Conservation (phyloP, 2,888 invertebrate genomes). For the Lasioglossum zephyrum region DNA sequence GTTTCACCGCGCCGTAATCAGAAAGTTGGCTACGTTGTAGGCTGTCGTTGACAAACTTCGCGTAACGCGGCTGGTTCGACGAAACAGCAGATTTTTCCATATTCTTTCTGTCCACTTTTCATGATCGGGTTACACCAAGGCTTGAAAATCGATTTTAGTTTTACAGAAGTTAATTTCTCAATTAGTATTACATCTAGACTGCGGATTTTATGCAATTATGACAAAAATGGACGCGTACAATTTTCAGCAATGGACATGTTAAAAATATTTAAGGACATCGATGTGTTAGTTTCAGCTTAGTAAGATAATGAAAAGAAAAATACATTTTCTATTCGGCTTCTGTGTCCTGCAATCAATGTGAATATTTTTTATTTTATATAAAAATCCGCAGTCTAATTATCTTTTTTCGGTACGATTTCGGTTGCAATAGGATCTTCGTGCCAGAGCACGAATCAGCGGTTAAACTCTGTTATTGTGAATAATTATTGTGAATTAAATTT, state of each 20-base stretch:
- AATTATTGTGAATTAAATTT: neutral
- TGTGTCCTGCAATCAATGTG: too few relatives aligned
- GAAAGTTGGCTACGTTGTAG: neutral
- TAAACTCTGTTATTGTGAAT: neutral
- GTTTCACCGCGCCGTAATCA: neutral
- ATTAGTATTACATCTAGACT: neutral
- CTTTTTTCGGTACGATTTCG: neutral
- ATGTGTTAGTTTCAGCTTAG: too few relatives aligned
- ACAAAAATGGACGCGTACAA: too few relatives aligned
- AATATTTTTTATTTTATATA: too few relatives aligned
- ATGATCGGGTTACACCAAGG: neutral
- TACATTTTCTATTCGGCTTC: too few relatives aligned
- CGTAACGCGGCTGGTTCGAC: neutral
- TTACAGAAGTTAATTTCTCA: neutral
- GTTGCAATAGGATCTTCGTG: neutral
- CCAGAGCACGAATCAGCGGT: neutral
- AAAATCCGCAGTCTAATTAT: neutral
- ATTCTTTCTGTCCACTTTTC: constrained; percentile 12
- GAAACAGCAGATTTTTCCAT: neutral
- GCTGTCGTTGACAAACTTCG: neutral
- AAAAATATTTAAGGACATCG: too few relatives aligned
- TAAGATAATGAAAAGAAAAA: too few relatives aligned
- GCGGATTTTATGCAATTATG: too few relatives aligned
- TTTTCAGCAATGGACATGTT: too few relatives aligned
- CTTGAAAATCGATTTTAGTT: neutral